phyloP scores from a whole-genome alignment of 2,113 vertebrate species.

The Aptenodytes patagonicus region DNA sequence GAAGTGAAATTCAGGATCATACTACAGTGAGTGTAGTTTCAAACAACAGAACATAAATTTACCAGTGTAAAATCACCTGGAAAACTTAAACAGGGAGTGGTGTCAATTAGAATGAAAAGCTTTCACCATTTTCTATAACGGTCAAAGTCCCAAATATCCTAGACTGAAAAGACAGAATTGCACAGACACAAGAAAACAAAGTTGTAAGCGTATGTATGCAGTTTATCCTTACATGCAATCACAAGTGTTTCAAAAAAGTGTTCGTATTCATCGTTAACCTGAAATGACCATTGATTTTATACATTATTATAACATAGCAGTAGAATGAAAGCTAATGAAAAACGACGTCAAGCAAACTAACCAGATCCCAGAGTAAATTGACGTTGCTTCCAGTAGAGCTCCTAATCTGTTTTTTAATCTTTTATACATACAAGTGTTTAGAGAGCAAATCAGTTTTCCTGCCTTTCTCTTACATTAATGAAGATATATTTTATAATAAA shows the following conservation, averaged over 20 bases:
- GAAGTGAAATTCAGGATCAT: not conserved
- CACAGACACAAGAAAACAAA: not conserved
- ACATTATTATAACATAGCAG: not conserved
- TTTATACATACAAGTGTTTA: conserved; percentile 23
- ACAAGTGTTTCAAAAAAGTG: not conserved
- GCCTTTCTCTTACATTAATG: conserved; percentile 44
- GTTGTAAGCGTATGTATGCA: not conserved
- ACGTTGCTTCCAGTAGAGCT: not conserved
- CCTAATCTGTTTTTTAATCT: conserved; percentile 11
- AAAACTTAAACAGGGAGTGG: not conserved
- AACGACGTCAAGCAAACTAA: not conserved
- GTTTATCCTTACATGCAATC: not conserved
- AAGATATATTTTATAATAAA: not conserved
- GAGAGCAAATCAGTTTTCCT: conserved; percentile 15
- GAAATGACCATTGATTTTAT: not conserved
- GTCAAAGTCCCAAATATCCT: not conserved
- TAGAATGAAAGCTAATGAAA: not conserved
- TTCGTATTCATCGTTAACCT: not conserved
- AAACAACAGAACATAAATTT: not conserved
- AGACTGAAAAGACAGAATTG: not conserved
- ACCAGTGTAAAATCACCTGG: not conserved
- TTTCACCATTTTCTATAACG: not conserved
- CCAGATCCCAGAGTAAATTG: conserved; percentile 29
- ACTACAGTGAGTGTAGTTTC: not conserved
- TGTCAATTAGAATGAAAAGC: not conserved